Evolutionary conservation across 2,888 invertebrate genomes (phyloP).

Genomic region (Parthenolecanium corni): DNA sequence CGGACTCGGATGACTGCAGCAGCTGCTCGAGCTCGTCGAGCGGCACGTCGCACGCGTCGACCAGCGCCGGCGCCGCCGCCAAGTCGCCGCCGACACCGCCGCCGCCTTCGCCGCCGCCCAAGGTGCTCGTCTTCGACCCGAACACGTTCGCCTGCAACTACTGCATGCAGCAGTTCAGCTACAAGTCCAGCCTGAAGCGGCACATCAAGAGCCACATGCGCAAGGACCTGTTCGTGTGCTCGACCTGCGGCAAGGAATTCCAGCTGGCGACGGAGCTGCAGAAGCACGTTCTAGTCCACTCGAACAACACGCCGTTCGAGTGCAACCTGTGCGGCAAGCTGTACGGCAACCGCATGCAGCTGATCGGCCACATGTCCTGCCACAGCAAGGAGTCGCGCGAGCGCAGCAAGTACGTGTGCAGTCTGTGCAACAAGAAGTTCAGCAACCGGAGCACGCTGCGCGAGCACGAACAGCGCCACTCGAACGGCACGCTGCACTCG

Average conservation of each 20-base stretch:
- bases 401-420: constrained; percentile 31
- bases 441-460: constrained; percentile 30
- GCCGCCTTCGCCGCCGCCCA: not conserved
- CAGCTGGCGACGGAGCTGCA: constrained; percentile 29
- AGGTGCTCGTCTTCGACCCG: constrained; percentile 14
- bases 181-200: constrained; percentile 26
- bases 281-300: constrained; percentile 31
- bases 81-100: not conserved
- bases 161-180: constrained; percentile 27
- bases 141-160: constrained; percentile 22
- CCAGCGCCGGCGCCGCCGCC: not conserved
- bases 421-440: constrained; percentile 32
- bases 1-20: constrained; percentile 13
- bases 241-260: constrained; percentile 31
- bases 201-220: constrained; percentile 31
- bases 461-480: constrained; percentile 31
- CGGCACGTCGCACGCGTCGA: not conserved
- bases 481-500: constrained; percentile 31
- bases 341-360: constrained; percentile 31
- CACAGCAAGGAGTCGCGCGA: constrained; percentile 32
- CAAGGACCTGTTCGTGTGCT: constrained; percentile 30
- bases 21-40: constrained; percentile 4
- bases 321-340: constrained; percentile 31
- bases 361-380: constrained; percentile 32
- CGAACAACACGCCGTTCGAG: constrained; percentile 29